These are phyloP conservation scores for Austrolebias charrua DNA, from an alignment of 2,797 vertebrate genomes.

Conservation along the genomic window DNA sequence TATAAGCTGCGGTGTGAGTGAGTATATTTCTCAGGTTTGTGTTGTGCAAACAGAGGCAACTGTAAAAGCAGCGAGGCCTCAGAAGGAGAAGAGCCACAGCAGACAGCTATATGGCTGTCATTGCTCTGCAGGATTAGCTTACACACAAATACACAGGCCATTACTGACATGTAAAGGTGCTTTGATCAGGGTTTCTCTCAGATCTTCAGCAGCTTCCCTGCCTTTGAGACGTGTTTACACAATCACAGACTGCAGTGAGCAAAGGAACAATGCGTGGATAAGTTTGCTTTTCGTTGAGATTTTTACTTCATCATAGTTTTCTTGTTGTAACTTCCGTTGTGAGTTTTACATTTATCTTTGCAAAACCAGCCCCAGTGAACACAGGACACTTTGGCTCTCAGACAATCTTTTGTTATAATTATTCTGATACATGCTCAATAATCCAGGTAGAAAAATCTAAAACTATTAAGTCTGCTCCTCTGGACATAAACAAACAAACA, in stretches of 20 bases:
- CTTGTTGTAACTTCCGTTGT: too few species aligned
- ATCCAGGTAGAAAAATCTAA: too few species aligned
- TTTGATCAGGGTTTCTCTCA: constrained; percentile 75
- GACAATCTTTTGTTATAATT: neutral
- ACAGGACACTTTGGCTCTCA: neutral
- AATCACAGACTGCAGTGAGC: constrained; percentile 56
- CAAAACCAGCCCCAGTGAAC: too few species aligned
- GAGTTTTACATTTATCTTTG: too few species aligned
- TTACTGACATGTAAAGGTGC: constrained; percentile 60
- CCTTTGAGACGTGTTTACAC: constrained; percentile 73
- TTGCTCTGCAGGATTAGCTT: constrained; percentile 46
- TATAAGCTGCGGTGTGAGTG: constrained; percentile 49
- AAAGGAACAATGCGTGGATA: constrained; percentile 45
- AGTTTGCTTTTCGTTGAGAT: constrained; percentile 6
- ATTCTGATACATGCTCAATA: too few species aligned
- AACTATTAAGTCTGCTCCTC: too few species aligned
- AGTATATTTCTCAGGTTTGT: constrained; percentile 42
- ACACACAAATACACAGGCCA: constrained; percentile 29
- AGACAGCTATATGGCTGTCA: constrained; percentile 67
- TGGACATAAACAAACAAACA: too few species aligned
- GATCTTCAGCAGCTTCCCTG: constrained; percentile 69
- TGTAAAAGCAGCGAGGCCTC: constrained; percentile 47
- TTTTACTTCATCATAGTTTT: neutral
- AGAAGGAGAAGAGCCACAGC: constrained; percentile 58
- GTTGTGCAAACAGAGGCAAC: constrained; percentile 70